phyloP scores from a whole-genome alignment of 2,888 invertebrate species.

The Amphimallon solstitiale region DNA sequence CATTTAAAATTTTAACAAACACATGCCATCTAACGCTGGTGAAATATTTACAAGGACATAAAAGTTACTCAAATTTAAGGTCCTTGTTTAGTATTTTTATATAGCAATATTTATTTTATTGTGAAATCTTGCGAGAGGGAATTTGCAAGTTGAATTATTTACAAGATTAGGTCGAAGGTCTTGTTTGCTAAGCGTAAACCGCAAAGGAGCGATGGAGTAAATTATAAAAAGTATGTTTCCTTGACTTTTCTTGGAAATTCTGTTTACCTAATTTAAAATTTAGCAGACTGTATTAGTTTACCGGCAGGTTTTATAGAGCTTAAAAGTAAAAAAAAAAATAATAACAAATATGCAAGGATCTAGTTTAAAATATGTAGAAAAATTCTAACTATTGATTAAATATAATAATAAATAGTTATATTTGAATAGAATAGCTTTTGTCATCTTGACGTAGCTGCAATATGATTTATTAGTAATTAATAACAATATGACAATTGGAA shows the following conservation, averaged over 20 bases:
- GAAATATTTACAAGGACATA: constrained; percentile 7
- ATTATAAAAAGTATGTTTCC: background rate
- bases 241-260: too few species aligned
- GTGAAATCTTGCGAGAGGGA: background rate
- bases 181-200: background rate
- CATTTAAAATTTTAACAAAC: constrained; percentile 22
- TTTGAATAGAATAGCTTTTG: too few species aligned
- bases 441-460: too few species aligned
- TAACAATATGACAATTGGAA: too few species aligned
- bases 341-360: too few species aligned
- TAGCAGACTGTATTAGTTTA: constrained; percentile 7
- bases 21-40: too few species aligned
- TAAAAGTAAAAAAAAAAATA: too few species aligned
- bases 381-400: too few species aligned
- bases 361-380: too few species aligned
- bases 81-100: constrained; percentile 1
- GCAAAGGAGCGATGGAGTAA: background rate
- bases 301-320: constrained; percentile 35
- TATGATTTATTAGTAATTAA: too few species aligned
- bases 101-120: constrained; percentile 9
- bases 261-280: background rate
- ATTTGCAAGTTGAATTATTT: constrained; percentile 7
- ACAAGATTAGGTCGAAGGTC: constrained; percentile 2
- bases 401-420: too few species aligned
- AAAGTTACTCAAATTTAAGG: background rate